Percentiles rank a stretch among this genome's conserved stretches.
Evolutionary conservation across 2,113 vertebrate species (phyloP).

Genomic region (Rhinopomastus cyanomelas): DNA sequence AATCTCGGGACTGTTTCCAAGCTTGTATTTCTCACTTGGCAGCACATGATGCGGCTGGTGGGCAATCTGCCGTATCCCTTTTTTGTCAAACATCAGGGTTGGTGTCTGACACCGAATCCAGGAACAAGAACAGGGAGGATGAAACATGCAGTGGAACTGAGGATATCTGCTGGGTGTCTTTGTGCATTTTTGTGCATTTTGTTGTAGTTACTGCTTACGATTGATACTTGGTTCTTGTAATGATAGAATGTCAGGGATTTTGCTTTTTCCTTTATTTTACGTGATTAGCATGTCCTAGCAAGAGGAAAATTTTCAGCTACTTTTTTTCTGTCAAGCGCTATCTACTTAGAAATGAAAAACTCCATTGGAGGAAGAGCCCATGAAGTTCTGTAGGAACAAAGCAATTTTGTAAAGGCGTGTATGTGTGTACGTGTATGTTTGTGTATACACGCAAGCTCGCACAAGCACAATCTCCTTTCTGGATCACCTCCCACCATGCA

Average conservation of each 20-base stretch:
- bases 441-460: constrained; percentile 65
- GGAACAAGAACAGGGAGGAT: not conserved
- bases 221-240: not conserved
- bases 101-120: constrained; percentile 48
- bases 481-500: constrained; percentile 60
- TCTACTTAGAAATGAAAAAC: not conserved
- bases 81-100: constrained; percentile 51
- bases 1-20: constrained; percentile 58
- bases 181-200: not conserved
- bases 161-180: not conserved
- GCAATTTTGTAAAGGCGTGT: not conserved
- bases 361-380: constrained; percentile 10
- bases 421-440: constrained; percentile 1
- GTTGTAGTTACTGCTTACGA: not conserved
- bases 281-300: not conserved
- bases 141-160: not conserved
- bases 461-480: constrained; percentile 56
- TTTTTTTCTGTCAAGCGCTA: not conserved
- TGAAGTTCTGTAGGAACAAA: not conserved
- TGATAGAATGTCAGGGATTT: not conserved
- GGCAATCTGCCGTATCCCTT: constrained; percentile 64
- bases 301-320: not conserved
- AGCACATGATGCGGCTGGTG: constrained; percentile 60
- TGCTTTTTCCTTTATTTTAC: not conserved
- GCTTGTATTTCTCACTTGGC: constrained; percentile 70